Percentiles rank a stretch among this genome's conserved stretches.
Evolutionary conservation across 2,888 invertebrate genomes (phyloP).

Genomic region (Harpagoxenus sublaevis): DNA sequence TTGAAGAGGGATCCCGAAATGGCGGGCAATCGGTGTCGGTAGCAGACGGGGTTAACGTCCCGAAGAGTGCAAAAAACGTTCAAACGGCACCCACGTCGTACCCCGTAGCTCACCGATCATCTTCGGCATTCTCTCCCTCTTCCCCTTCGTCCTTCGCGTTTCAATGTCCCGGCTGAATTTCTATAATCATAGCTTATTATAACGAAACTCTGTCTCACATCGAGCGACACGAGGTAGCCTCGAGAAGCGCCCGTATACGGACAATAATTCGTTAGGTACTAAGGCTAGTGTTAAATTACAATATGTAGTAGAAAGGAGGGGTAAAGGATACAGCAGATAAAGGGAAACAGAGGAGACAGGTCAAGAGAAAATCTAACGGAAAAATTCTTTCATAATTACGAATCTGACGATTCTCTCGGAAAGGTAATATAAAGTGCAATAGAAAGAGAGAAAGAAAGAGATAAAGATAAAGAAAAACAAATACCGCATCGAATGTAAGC

Average conservation of each 20-base stretch:
- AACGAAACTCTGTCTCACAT: constrained; percentile 24
- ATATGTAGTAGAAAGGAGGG: constrained; percentile 58
- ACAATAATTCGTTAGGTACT: constrained; percentile 75
- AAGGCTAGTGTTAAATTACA: constrained; percentile 65
- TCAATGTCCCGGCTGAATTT: constrained; percentile 21
- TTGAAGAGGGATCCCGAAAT: constrained; percentile 80
- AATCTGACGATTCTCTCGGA: background rate
- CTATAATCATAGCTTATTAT: background rate
- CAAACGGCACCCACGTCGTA: constrained; percentile 47
- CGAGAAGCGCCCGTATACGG: constrained; percentile 54
- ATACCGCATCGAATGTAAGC: background rate
- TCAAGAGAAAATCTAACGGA: background rate
- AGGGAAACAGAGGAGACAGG: constrained; percentile 13
- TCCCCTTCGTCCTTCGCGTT: constrained; percentile 19
- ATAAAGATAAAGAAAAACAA: background rate
- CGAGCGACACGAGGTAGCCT: constrained; percentile 17
- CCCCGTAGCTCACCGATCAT: constrained; percentile 42
- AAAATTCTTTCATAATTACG: background rate
- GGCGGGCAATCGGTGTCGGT: constrained; percentile 85
- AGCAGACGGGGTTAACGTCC: constrained; percentile 83
- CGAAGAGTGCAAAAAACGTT: constrained; percentile 49
- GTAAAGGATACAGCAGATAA: background rate
- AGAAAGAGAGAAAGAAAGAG: constrained; percentile 47
- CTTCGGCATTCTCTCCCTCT: constrained; percentile 32
- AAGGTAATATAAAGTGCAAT: constrained; percentile 56